Evolutionary conservation across 2,797 vertebrate species (phyloP).

Genomic region (Melopsittacus undulatus): DNA sequence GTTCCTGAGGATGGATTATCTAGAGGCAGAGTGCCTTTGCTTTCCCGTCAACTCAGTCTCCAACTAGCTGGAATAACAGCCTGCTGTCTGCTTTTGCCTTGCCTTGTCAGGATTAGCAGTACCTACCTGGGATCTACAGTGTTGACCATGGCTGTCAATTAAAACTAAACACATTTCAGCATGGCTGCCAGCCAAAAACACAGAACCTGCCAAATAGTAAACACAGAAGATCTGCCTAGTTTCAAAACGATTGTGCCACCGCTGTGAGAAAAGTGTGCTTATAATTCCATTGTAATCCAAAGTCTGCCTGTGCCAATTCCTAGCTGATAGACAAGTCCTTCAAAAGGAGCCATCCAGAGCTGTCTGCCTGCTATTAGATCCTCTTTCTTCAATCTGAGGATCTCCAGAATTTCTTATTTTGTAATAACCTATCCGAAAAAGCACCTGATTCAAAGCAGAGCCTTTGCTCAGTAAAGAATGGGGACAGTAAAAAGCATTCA

Average conservation of each 20-base stretch:
- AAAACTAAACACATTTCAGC: slow-evolving; percentile 78
- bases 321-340: not conserved
- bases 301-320: not conserved
- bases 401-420: not conserved
- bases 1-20: not conserved
- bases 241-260: slow-evolving; percentile 74
- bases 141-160: slow-evolving; percentile 78
- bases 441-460: not conserved
- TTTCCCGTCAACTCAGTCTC: not conserved
- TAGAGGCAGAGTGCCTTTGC: not conserved
- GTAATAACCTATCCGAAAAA: not conserved
- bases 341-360: not conserved
- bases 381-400: not conserved
- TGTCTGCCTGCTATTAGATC: not conserved
- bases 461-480: not conserved
- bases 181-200: slow-evolving; percentile 77
- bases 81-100: slow-evolving; percentile 25
- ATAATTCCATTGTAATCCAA: slow-evolving; percentile 25
- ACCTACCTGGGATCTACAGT: slow-evolving; percentile 73
- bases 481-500: not conserved
- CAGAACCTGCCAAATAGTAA: slow-evolving; percentile 77
- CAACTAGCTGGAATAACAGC: not conserved
- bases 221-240: slow-evolving; percentile 77
- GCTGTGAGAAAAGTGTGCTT: not conserved
- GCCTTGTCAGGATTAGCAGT: slow-evolving; percentile 50